Conservation (phyloP, 2,113 vertebrate genomes). For the Casuarius casuarius region DNA sequence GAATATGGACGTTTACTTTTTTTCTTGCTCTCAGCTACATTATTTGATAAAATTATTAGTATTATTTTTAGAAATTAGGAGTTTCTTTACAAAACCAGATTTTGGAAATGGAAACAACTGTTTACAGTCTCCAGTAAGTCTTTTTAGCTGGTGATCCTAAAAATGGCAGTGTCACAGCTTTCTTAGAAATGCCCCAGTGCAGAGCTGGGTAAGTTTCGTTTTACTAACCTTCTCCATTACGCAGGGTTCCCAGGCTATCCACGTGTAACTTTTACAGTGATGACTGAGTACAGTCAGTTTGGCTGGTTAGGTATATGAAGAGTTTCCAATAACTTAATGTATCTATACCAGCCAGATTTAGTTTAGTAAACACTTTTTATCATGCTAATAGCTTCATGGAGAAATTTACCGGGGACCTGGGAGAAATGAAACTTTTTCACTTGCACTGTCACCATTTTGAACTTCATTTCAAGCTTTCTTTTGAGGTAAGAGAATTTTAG, state of each 20-base stretch:
- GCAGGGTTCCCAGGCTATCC: not conserved
- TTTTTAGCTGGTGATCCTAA: not conserved
- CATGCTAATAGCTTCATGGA: not conserved
- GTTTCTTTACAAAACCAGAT: not conserved
- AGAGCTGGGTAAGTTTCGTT: not conserved
- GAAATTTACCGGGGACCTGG: not conserved
- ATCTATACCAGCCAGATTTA: not conserved
- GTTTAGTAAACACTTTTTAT: not conserved
- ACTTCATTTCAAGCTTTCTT: not conserved
- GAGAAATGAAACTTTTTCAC: not conserved
- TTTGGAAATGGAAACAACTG: not conserved
- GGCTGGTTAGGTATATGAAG: not conserved
- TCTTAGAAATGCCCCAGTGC: not conserved
- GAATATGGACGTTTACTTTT: constrained; percentile 26
- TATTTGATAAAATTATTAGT: not conserved
- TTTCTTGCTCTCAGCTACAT: not conserved
- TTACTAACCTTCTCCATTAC: not conserved
- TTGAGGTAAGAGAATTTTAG: not conserved
- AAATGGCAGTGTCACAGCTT: not conserved
- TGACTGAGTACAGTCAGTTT: not conserved
- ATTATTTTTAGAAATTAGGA: constrained; percentile 9
- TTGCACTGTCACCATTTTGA: not conserved
- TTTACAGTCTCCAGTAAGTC: not conserved
- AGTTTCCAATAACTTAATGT: not conserved
- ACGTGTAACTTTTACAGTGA: not conserved